Evolutionary conservation across 2,888 invertebrate species (phyloP).

Genomic region (Pandemis heparana): DNA sequence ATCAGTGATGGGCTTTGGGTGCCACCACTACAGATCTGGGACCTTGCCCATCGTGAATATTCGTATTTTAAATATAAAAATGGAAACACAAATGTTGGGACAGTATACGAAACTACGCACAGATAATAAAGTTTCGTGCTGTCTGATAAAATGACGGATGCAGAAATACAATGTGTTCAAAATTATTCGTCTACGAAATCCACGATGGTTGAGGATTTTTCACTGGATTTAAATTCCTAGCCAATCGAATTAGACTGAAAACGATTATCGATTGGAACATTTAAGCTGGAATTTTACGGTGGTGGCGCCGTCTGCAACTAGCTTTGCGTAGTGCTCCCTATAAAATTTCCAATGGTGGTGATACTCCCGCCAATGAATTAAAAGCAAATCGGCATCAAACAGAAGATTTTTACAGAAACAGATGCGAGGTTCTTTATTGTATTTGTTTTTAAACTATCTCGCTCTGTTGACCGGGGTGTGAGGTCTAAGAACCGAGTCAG

Average conservation of each 20-base stretch:
- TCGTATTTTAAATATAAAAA: background rate
- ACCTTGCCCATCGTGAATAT: background rate
- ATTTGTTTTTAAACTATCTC: constrained; percentile 58
- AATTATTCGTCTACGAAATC: background rate
- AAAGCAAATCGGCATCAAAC: constrained; percentile 75
- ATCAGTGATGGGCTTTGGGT: background rate
- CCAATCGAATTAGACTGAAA: background rate
- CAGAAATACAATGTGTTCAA: background rate
- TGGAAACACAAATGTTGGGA: background rate
- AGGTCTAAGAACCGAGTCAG: constrained; percentile 82
- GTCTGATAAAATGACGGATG: background rate
- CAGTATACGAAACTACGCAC: background rate
- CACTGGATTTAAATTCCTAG: background rate
- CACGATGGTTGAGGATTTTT: background rate
- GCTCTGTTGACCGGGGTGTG: constrained; percentile 83
- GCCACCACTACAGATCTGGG: background rate
- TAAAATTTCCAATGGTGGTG: constrained; percentile 64
- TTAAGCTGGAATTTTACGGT: constrained; percentile 14
- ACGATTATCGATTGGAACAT: background rate
- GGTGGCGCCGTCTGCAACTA: constrained; percentile 31
- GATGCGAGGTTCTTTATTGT: constrained; percentile 74
- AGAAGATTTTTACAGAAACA: constrained; percentile 75
- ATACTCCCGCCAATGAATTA: constrained; percentile 68
- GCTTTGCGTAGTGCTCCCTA: constrained; percentile 32
- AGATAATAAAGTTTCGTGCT: background rate